A percentile compares a stretch with the other conserved stretches of the same genome.
phyloP scores from a whole-genome alignment of 2,888 invertebrate species.

The Eudemis profundana region DNA sequence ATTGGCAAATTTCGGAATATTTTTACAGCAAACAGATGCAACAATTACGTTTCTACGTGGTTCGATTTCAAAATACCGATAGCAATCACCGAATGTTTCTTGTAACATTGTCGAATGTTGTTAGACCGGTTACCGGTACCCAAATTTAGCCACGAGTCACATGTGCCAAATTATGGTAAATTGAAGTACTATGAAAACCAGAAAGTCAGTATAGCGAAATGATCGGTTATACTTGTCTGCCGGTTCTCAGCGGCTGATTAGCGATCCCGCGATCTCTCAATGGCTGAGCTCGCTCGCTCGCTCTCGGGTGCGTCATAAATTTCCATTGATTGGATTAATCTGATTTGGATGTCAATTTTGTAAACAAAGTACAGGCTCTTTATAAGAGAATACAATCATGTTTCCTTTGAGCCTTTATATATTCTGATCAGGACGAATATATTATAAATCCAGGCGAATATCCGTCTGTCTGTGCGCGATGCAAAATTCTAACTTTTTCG shows the following conservation, averaged over 20 bases:
- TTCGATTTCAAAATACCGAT: constrained; percentile 2
- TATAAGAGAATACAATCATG: constrained; percentile 78
- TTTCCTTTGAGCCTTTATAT: constrained; percentile 63
- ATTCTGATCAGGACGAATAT: constrained; percentile 75
- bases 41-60: constrained; percentile 30
- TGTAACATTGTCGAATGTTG: background rate
- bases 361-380: constrained; percentile 77
- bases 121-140: too few species aligned
- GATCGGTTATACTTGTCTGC: constrained; percentile 58
- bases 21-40: constrained; percentile 51
- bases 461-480: constrained; percentile 60
- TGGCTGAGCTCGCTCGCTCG: constrained; percentile 67
- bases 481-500: constrained; percentile 53
- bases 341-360: constrained; percentile 85
- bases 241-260: constrained; percentile 69
- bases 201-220: constrained; percentile 4
- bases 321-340: constrained; percentile 85
- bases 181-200: too few species aligned
- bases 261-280: constrained; percentile 75
- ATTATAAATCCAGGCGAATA: constrained; percentile 64
- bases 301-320: constrained; percentile 84
- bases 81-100: background rate
- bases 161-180: background rate
- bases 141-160: too few species aligned
- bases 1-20: constrained; percentile 81